Evolutionary conservation across 2,113 vertebrate species (phyloP).

Genomic region (Ptilonorhynchus violaceus): DNA sequence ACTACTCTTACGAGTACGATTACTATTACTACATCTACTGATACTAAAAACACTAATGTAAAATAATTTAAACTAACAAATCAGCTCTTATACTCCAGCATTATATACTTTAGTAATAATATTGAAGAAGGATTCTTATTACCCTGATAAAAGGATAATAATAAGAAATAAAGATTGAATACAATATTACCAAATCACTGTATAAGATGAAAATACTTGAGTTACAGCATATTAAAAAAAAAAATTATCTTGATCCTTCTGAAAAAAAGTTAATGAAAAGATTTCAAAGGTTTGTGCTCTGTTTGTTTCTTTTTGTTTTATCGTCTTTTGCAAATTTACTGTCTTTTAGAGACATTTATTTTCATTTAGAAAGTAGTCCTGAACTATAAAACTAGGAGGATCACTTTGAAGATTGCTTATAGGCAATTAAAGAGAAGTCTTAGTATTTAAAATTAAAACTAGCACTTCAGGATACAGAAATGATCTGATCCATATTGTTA

Average conservation of each 20-base stretch:
- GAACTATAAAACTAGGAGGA: not conserved
- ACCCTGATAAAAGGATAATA: not conserved
- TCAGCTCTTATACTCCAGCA: not conserved
- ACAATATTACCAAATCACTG: not conserved
- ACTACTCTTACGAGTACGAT: not conserved
- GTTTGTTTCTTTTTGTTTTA: not conserved
- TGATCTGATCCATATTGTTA: not conserved
- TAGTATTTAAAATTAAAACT: not conserved
- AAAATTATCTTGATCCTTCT: not conserved
- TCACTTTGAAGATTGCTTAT: not conserved
- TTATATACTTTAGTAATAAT: not conserved
- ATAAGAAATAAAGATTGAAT: not conserved
- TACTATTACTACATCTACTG: not conserved
- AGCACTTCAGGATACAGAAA: not conserved
- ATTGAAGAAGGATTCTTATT: not conserved
- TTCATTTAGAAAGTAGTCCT: not conserved
- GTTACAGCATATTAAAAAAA: not conserved
- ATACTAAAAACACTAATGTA: not conserved
- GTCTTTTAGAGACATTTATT: not conserved
- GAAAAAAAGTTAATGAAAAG: rapidly evolving
- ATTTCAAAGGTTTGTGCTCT: not conserved
- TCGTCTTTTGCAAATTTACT: not conserved
- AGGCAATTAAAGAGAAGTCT: not conserved
- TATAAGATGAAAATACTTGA: not conserved
- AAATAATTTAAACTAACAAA: not conserved